Evolutionary conservation across 1,140 invertebrate species (phyloP), one percentile per base, ranked within the genome.

Genomic region (Frieseomelitta varia): DNA sequence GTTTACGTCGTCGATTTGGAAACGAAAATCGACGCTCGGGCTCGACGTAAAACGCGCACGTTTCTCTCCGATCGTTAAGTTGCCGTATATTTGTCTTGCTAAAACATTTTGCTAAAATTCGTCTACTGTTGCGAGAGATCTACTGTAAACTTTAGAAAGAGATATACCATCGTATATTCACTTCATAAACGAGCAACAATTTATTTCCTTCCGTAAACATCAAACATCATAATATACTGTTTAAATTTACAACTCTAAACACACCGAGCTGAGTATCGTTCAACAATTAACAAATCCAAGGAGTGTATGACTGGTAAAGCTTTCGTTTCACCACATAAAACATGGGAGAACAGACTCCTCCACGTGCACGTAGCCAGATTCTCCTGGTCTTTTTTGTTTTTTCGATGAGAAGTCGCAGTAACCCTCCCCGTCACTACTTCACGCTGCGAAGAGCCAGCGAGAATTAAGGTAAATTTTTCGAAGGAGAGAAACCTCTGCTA

Each of bases 391-490:
- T 19, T 53, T 74, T n/a, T 19, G 24, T 14, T 30, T 30, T 30
- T 30, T 30, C 55, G 21, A 27, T 39, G 74, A 76, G 56, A 77
- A 65, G n/a, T n/a, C n/a, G n/a, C n/a, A 51, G 58, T 21, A 47
- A 34, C 34, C 34, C 39, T 39, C 39, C 39, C 39, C 8, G 14
- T 1, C n/a, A 27, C 61, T 17, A n/a, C 27, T 69, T 72, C 51
- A 30, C 55, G 24, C 34, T 19, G 55, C 78, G 30, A 51, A 55
- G 30, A 56, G 67, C 30, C 53, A 12, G 6, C 21, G 17, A 2
- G 63, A 21, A 34, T 77, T 27, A 76, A 27, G 47, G 34, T 56
- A 34, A 76, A 76, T 77, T 82, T 77, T 82, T 68, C 27, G 19
- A 55, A 75, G 34, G n/a, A n/a, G 55, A 56, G 55, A 30, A 27